Percentiles rank a stretch among this genome's conserved stretches.
Evolutionary conservation across 2,113 vertebrate genomes (phyloP).

Genomic region (Symphodus melops): DNA sequence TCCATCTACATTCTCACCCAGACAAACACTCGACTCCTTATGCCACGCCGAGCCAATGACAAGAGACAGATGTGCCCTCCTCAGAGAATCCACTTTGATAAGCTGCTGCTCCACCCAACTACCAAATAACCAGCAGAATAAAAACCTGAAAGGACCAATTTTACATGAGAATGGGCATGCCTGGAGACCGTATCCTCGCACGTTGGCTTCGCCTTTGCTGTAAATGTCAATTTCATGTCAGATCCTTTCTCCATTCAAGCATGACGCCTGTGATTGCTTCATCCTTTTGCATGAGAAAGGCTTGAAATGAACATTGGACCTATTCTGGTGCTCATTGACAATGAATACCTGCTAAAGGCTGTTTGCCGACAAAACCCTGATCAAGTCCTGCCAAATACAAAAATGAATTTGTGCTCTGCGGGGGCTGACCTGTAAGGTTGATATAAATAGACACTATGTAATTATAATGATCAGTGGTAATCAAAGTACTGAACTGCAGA

Average conservation of each 20-base stretch:
- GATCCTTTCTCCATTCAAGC: slow-evolving; percentile 66
- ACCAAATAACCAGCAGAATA: slow-evolving; percentile 56
- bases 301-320: slow-evolving; percentile 48
- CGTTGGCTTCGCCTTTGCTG: slow-evolving; percentile 46
- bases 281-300: slow-evolving; percentile 69
- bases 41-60: slow-evolving; percentile 61
- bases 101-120: slow-evolving; percentile 62
- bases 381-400: slow-evolving; percentile 13
- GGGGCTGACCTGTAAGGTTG: too few relatives aligned
- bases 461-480: too few relatives aligned
- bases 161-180: slow-evolving; percentile 72
- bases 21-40: slow-evolving; percentile 68
- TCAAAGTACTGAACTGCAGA: too few relatives aligned
- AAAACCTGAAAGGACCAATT: slow-evolving; percentile 33
- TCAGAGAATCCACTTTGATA: slow-evolving; percentile 61
- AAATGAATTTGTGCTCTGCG: slow-evolving; percentile 24
- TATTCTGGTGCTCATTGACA: slow-evolving; percentile 33
- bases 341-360: slow-evolving; percentile 48
- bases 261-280: slow-evolving; percentile 72
- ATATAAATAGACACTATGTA: too few relatives aligned
- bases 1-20: slow-evolving; percentile 65
- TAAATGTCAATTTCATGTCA: slow-evolving; percentile 80
- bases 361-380: slow-evolving; percentile 23
- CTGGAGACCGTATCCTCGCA: slow-evolving; percentile 53
- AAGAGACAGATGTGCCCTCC: slow-evolving; percentile 73